A percentile compares a stretch with the other conserved stretches of the same genome.
Evolutionary conservation across 2,888 invertebrate species (phyloP).

Genomic region (Lasioglossum zephyrum): DNA sequence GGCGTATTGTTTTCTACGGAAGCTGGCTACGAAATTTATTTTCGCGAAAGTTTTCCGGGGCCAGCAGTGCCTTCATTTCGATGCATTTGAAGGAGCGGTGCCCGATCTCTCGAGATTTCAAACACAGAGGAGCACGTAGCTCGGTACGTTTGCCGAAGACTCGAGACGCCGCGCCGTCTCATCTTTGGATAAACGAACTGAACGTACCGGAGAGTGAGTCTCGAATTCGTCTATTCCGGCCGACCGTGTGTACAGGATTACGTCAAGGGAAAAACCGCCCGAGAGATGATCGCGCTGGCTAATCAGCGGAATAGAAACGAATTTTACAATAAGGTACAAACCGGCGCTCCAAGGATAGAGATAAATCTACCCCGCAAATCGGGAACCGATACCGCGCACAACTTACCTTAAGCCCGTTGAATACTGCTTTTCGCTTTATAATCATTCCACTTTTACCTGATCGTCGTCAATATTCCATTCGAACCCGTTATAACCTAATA

Average conservation of each 20-base stretch:
- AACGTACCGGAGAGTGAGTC: constrained; percentile 40
- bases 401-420: too few relatives aligned
- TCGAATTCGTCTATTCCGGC: constrained; percentile 38
- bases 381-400: not conserved
- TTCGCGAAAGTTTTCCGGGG: constrained; percentile 42
- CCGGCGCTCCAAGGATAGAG: too few relatives aligned
- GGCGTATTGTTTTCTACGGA: constrained; percentile 35
- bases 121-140: constrained; percentile 45
- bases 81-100: constrained; percentile 36
- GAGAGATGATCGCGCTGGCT: constrained; percentile 5
- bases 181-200: constrained; percentile 58
- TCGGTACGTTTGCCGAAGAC: constrained; percentile 55
- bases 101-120: constrained; percentile 50
- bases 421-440: too few relatives aligned
- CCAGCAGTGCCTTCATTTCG: constrained; percentile 38
- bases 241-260: constrained; percentile 19
- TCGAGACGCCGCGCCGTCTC: constrained; percentile 47
- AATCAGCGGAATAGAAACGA: constrained; percentile 26
- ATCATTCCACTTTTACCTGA: too few relatives aligned
- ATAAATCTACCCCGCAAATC: too few relatives aligned
- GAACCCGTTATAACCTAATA: too few relatives aligned
- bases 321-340: constrained; percentile 8
- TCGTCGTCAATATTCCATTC: too few relatives aligned
- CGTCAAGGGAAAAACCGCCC: not conserved
- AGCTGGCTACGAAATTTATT: constrained; percentile 43